Conservation (phyloP, 2,888 invertebrate genomes). For the Neoaliturus tenellus region DNA sequence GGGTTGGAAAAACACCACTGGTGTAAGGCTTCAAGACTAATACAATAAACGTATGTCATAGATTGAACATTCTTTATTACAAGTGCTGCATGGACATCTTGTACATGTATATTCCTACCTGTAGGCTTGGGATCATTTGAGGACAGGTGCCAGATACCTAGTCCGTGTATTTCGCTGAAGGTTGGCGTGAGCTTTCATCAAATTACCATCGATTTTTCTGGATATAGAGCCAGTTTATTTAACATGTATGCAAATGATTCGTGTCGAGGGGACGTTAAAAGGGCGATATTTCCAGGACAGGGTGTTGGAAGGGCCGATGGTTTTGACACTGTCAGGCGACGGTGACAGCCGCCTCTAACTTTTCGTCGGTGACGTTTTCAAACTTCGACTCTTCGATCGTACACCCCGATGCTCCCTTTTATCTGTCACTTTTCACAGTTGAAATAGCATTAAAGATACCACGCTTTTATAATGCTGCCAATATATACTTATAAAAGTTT, state of each 20-base stretch:
- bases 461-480: no score
- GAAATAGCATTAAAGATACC: no score
- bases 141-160: background rate
- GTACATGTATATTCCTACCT: no score
- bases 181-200: constrained; percentile 10
- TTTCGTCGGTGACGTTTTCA: constrained; percentile 11
- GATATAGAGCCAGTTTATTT: constrained; percentile 8
- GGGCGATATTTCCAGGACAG: background rate
- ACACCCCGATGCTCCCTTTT: background rate
- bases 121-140: no score
- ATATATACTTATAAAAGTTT: no score
- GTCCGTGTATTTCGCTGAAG: background rate
- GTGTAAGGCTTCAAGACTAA: no score
- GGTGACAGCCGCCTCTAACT: background rate
- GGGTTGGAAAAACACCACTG: no score
- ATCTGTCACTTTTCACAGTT: no score
- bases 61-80: no score
- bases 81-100: no score
- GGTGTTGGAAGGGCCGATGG: constrained; percentile 3
- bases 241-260: constrained; percentile 43
- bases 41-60: no score
- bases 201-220: constrained; percentile 32
- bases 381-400: background rate
- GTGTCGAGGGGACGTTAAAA: constrained; percentile 32
- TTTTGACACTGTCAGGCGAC: constrained; percentile 36